Evolutionary conservation across 2,113 vertebrate genomes (phyloP).

Genomic region (Tenrec ecaudatus): DNA sequence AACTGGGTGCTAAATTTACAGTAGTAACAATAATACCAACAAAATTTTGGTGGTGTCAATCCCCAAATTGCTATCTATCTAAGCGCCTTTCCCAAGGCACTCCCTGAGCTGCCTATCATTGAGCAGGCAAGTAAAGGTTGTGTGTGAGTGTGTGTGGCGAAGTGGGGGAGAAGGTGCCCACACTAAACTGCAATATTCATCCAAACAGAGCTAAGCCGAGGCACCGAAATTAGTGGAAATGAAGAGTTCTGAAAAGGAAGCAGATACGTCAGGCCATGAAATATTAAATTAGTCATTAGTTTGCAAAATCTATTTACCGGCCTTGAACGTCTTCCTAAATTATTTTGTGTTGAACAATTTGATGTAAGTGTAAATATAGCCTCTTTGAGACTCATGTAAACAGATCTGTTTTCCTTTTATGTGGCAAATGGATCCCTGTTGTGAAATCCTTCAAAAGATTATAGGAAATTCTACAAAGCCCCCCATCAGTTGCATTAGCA

Average conservation of each 20-base stretch:
- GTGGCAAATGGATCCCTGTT: conserved; percentile 24
- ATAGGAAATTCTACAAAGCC: not conserved
- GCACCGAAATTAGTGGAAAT: not conserved
- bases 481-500: not conserved
- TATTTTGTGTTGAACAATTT: conserved; percentile 42
- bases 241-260: not conserved
- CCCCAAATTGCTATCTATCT: not conserved
- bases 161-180: no score
- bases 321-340: not conserved
- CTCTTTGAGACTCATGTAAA: not conserved
- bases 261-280: not conserved
- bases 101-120: not conserved
- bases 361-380: not conserved
- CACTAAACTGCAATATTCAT: not conserved
- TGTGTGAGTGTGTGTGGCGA: not conserved
- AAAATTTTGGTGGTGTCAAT: not conserved
- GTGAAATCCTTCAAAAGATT: conserved; percentile 30
- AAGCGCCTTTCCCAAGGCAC: not conserved
- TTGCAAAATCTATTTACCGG: conserved; percentile 6
- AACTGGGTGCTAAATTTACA: not conserved
- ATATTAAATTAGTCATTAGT: not conserved
- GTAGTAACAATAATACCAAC: not conserved
- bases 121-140: not conserved
- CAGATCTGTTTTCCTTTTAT: conserved; percentile 46
- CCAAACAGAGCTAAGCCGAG: not conserved